These are phyloP conservation scores for Drosophila yakuba DNA, from an alignment of 1,140 invertebrate genomes.

Conservation along the genomic window DNA sequence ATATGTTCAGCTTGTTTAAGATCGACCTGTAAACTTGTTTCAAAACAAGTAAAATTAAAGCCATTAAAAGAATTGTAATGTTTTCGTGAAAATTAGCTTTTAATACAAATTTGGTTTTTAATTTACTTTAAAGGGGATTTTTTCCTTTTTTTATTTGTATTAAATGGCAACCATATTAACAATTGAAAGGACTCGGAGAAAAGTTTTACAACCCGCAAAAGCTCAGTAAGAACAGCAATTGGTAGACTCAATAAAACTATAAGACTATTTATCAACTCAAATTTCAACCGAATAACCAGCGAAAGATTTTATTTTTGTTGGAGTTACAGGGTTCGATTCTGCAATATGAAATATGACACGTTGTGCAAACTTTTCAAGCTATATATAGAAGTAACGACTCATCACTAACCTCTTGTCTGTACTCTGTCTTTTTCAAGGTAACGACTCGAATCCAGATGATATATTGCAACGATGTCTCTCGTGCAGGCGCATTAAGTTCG, in stretches of 20 bases:
- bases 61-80: too few relatives aligned
- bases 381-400: constrained; percentile 29
- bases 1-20: too few relatives aligned
- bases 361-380: constrained; percentile 7
- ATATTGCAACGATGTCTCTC: constrained; percentile 51
- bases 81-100: too few relatives aligned
- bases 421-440: constrained; percentile 46
- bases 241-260: too few relatives aligned
- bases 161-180: too few relatives aligned
- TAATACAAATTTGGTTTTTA: too few relatives aligned
- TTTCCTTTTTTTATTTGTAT: too few relatives aligned
- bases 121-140: too few relatives aligned
- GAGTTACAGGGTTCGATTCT: not conserved
- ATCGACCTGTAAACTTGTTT: too few relatives aligned
- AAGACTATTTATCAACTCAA: not conserved
- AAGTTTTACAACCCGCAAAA: not conserved
- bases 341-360: constrained; percentile 11
- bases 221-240: not conserved
- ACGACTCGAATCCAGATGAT: constrained; percentile 52
- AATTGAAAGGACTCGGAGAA: too few relatives aligned
- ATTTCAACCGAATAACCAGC: not conserved
- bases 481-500: constrained; percentile 46
- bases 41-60: too few relatives aligned
- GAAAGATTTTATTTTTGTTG: not conserved
- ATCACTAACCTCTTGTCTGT: constrained; percentile 27